Evolutionary conservation across 2,113 vertebrate species (phyloP).

Genomic region (Ramphastos sulfuratus): DNA sequence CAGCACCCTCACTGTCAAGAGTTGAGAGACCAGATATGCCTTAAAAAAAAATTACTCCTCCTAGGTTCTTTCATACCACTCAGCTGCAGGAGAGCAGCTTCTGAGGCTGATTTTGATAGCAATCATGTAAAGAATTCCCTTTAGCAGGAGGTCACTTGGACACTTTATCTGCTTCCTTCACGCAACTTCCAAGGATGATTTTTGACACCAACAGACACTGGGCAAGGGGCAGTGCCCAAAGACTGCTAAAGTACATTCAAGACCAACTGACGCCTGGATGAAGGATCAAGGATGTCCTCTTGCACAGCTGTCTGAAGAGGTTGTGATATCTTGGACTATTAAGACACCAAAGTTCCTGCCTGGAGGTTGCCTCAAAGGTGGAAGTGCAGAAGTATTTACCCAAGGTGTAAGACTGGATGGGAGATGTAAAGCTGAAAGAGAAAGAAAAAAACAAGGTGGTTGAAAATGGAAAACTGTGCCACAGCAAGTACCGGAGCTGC

Average conservation of each 20-base stretch:
- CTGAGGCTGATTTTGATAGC: not conserved
- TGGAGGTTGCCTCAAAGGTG: constrained; percentile 56
- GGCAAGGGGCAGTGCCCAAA: not conserved
- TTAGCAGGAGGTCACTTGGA: not conserved
- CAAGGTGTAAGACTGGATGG: constrained; percentile 72
- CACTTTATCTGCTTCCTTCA: not conserved
- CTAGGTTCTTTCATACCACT: not conserved
- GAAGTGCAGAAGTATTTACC: constrained; percentile 53
- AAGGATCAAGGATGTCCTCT: constrained; percentile 50
- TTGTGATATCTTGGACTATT: constrained; percentile 65
- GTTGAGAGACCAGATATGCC: no score
- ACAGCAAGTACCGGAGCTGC: not conserved
- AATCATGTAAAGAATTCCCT: not conserved
- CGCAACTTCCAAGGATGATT: not conserved
- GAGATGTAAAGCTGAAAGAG: constrained; percentile 70
- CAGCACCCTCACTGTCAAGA: no score
- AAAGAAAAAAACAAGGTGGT: constrained; percentile 19
- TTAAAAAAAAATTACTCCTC: no score
- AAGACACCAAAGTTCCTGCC: constrained; percentile 53
- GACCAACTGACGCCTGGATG: constrained; percentile 27
- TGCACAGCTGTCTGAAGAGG: constrained; percentile 50
- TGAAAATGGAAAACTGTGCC: constrained; percentile 18
- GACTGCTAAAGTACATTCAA: not conserved
- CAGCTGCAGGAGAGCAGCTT: not conserved
- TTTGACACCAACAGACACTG: not conserved